phyloP scores from a whole-genome alignment of 2,113 vertebrate species.

The Morone chrysops region DNA sequence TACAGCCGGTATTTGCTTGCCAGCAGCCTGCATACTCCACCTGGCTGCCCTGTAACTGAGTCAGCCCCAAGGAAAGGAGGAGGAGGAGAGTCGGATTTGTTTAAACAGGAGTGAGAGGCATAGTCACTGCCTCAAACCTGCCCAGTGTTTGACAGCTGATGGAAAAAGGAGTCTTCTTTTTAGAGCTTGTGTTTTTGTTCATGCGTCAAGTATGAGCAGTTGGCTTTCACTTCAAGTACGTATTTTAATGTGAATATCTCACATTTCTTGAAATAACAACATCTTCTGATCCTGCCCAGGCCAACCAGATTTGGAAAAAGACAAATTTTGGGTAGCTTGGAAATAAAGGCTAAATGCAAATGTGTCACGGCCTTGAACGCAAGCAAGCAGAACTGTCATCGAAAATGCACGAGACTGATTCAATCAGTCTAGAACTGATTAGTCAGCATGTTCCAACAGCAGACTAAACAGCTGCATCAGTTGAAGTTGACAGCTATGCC shows the following conservation, averaged over 20 bases:
- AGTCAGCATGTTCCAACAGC: conserved; percentile 57
- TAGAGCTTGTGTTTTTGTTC: conserved; percentile 84
- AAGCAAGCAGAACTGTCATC: conserved; percentile 48
- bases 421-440: conserved; percentile 66
- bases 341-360: conserved; percentile 35
- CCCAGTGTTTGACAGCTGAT: conserved; percentile 83
- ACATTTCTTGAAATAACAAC: conserved; percentile 31
- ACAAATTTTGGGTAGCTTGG: conserved; percentile 48
- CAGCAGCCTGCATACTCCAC: conserved; percentile 96
- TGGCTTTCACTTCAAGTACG: conserved; percentile 82
- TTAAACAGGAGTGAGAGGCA: conserved; percentile 70
- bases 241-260: conserved; percentile 77
- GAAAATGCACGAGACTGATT: conserved; percentile 38
- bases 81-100: conserved; percentile 60
- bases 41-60: conserved; percentile 98
- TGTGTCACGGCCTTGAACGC: conserved; percentile 32
- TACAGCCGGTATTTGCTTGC: conserved; percentile 97
- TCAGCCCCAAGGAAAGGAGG: conserved; percentile 28
- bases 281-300: conserved; percentile 30
- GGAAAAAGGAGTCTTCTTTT: conserved; percentile 80
- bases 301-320: conserved; percentile 44
- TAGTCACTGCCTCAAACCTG: conserved; percentile 47
- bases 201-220: conserved; percentile 80
- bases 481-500: conserved; percentile 45
- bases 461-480: conserved; percentile 50